Evolutionary conservation across 2,888 invertebrate genomes (phyloP), one percentile per base, ranked within the genome.

Genomic region (Thalpophila matura): DNA sequence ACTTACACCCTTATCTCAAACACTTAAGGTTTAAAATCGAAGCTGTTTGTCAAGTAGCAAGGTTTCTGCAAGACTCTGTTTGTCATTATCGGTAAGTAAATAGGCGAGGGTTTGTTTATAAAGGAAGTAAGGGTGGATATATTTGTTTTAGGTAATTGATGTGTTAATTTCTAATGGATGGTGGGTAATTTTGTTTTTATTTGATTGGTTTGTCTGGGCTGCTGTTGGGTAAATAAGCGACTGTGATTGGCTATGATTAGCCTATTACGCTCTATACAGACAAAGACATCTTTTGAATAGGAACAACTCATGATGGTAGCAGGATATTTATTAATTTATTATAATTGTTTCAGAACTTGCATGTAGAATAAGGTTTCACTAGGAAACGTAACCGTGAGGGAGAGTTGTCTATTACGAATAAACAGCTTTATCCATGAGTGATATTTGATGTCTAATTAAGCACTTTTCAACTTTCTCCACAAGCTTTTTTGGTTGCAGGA

Each of bases 71-170:
- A 91, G 91, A 84, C 87, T 87, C 83, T 78, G 75, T 81, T 75
- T 79, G 79, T 84, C 78, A 87, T 85, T 89, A 87, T 87, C 84
- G 85, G 80, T 85, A 89, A 85, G 89, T 89, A 90, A 86, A 88
- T 88, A 87, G 75, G 79, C 40, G 53, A 55, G 58, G 79, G 78
- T 84, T 77, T 86, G 81, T 86, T 82, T 79, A 71, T 66, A 55
- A 73, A 82, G 77, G 81, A 74, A 79, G 78, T 67, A 74, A 78
- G 77, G 81, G 56, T 42, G 59, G 64, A 57, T 66, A 74, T 69
- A 67, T 75, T 74, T 75, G 64, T 49, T 65, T 70, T 27, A 59
- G 45, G 53, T 72, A 75, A 75, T 75, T 69, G 61, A 61, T 65
- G 60, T 43, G 46, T 54, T 75, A 65, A 73, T 71, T 61, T 67